Conservation (phyloP, 2,888 invertebrate species). For the Callyntrura sp. region DNA sequence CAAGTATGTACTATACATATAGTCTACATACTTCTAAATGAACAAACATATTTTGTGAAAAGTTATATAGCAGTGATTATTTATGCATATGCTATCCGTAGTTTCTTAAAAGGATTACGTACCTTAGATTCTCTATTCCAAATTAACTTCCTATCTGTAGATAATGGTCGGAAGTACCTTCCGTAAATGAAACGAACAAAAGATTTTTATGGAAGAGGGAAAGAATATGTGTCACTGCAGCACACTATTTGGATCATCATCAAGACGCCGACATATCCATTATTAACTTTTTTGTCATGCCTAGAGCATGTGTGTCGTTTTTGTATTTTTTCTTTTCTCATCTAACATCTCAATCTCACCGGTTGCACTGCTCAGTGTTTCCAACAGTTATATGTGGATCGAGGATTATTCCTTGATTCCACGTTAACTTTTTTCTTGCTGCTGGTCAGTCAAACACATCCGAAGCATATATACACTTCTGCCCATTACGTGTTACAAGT, state of each 20-base stretch:
- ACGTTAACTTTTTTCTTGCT: slow-evolving; percentile 14
- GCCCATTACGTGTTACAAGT: neutral
- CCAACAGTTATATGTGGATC: slow-evolving; percentile 87
- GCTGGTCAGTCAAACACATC: slow-evolving; percentile 42
- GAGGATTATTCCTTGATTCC: neutral
- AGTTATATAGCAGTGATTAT: too few species aligned
- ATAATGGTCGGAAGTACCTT: too few species aligned
- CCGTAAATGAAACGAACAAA: too few species aligned
- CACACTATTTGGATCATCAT: slow-evolving; percentile 19
- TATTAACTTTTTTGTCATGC: slow-evolving; percentile 11
- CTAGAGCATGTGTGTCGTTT: neutral
- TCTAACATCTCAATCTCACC: slow-evolving; percentile 89
- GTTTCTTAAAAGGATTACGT: too few species aligned
- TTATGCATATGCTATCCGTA: too few species aligned
- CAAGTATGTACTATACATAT: too few species aligned
- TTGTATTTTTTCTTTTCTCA: slow-evolving; percentile 43
- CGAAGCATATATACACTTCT: neutral
- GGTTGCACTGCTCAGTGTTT: slow-evolving; percentile 3
- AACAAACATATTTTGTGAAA: too few species aligned
- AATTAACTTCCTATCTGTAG: neutral
- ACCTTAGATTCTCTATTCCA: neutral
- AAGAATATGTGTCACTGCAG: slow-evolving; percentile 1
- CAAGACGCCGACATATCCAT: slow-evolving; percentile 10
- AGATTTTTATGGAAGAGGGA: too few species aligned
- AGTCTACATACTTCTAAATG: too few species aligned